Conservation (phyloP, 2,888 invertebrate genomes). For the Laothoe populi region DNA sequence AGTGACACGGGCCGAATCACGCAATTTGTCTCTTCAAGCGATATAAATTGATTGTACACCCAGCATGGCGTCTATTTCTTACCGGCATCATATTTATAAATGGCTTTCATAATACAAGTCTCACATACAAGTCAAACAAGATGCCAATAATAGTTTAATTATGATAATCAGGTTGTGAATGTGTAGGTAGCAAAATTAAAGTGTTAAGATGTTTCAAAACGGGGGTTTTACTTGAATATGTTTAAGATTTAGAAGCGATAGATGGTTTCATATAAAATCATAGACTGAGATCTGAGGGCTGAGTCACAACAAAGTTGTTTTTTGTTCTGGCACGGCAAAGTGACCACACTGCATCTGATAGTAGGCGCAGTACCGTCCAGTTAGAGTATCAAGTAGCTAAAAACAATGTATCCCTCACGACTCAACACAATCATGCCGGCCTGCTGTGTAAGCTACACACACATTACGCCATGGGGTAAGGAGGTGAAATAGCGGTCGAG, state of each 20-base stretch:
- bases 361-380: no score
- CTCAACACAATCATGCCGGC: no score
- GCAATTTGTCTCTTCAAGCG: constrained; percentile 71
- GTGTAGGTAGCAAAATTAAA: constrained; percentile 25
- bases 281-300: no score
- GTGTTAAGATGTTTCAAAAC: constrained; percentile 26
- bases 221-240: background rate
- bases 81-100: constrained; percentile 67
- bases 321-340: no score
- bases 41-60: constrained; percentile 77
- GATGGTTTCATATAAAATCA: no score
- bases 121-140: constrained; percentile 35
- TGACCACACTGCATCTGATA: no score
- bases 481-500: no score
- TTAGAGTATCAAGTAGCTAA: no score
- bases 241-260: background rate
- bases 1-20: constrained; percentile 49
- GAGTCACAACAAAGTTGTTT: no score
- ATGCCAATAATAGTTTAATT: constrained; percentile 37
- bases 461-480: no score
- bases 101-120: constrained; percentile 50
- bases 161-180: constrained; percentile 22
- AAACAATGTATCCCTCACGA: no score
- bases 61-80: constrained; percentile 64
- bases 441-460: no score